Base-by-base conservation (phyloP, 2,888 invertebrate genomes). In the Drosophila eohydei region DNA sequence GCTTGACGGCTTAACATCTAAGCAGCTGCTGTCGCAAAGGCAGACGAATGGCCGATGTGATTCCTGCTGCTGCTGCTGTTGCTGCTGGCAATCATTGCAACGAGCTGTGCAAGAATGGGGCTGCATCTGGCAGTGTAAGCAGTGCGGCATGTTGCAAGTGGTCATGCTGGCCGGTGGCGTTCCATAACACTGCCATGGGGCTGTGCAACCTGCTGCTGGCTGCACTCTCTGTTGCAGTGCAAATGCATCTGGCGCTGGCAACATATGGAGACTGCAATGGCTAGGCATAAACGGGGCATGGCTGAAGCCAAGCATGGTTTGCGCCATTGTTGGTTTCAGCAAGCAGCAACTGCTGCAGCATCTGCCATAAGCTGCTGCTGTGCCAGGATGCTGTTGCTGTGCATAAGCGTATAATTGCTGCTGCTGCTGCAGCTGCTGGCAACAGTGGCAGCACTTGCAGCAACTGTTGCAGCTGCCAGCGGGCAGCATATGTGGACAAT, bases 341-440 rank as follows among this genome's bases (percentile, higher is more conserved):
- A 66, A 28, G 26, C 69, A 73, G 50, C 61, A 73, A 21, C 56
- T 86, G 44, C 62, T 69, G 44, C 58, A 60, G 40, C 54, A 55
- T 12, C 11, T 40, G 28, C 62, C 14, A 30, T 28, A 71, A 11
- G 43, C 43, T 51, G 74, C n/a, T 62, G 48, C 32, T 21, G 43
- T 2, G 12, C 28, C 36, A 6, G 16, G 32, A 41, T 58, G 68
- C 12, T 72, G 75, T 26, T 43, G 71, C 34, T 57, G 61, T 14
- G n/a, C 3, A 4, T 21, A 36, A 3, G 43, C 14, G 21, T n/a
- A 48, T 40, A 28, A 36, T 16, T 55, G 48, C 26, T 43, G 57
- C 21, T 40, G 58, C 50, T 48, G 46, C 40, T 38, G 64, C 21
- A 21, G 48, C 48, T 21, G 50, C 36, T 26, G 21, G 34, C 32